These are phyloP conservation scores for Chelonus insularis DNA, from an alignment of 1,140 invertebrate genomes.

Conservation along the genomic window DNA sequence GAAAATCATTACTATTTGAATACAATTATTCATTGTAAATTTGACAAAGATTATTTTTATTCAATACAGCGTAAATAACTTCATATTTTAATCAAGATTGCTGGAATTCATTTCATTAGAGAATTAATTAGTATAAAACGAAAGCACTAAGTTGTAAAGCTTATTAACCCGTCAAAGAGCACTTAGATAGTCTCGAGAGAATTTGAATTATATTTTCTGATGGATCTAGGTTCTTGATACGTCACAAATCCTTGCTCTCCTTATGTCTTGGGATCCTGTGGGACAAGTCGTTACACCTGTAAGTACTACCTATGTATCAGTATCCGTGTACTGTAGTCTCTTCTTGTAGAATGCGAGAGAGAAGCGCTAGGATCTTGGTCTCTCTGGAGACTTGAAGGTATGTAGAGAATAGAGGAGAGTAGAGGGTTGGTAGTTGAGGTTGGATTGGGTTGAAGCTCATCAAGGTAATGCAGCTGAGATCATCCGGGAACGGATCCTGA, in stretches of 20 bases:
- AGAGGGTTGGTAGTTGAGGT: constrained; percentile 32
- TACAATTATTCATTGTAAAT: too few species aligned
- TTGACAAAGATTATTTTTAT: too few species aligned
- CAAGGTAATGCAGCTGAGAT: constrained; percentile 60
- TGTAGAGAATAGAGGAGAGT: constrained; percentile 31
- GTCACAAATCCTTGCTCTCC: background rate
- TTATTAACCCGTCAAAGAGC: constrained; percentile 35
- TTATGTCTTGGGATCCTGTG: background rate
- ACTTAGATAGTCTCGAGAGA: background rate
- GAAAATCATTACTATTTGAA: too few species aligned
- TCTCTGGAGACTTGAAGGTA: constrained; percentile 8
- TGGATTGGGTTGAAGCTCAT: constrained; percentile 51
- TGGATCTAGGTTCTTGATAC: background rate
- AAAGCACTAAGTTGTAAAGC: background rate
- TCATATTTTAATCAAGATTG: too few species aligned
- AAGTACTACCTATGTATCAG: constrained; percentile 23
- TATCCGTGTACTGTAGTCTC: constrained; percentile 7
- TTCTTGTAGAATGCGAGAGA: background rate
- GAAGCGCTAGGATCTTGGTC: constrained; percentile 5
- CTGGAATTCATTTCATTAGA: too few species aligned
- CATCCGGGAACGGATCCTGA: constrained; percentile 45
- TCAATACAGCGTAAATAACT: too few species aligned
- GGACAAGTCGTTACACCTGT: constrained; percentile 25
- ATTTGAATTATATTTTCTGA: constrained; percentile 11
- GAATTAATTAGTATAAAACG: too few species aligned